phyloP scores from a whole-genome alignment of 2,888 invertebrate genomes.

The Heliconius hortense region DNA sequence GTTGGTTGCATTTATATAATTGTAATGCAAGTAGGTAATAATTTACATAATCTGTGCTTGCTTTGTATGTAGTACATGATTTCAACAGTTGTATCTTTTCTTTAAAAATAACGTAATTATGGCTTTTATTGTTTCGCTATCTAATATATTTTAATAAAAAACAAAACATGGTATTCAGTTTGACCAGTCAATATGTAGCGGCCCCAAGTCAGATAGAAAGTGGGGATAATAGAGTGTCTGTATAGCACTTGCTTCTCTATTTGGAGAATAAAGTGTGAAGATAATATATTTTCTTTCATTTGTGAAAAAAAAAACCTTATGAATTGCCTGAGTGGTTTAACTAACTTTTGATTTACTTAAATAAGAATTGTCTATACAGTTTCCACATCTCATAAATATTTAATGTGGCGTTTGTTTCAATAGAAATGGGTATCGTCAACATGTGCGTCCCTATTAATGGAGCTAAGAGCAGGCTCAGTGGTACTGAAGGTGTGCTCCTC shows the following conservation, averaged over 20 bases:
- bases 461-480: conserved; percentile 90
- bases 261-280: neutral
- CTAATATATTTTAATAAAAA: neutral
- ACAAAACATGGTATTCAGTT: too few species aligned
- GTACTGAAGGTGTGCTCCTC: conserved; percentile 91
- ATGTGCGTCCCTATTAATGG: conserved; percentile 89
- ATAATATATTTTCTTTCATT: neutral
- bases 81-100: too few species aligned
- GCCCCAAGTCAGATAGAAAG: neutral
- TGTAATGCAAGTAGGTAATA: too few species aligned
- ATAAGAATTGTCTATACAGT: neutral
- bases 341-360: neutral
- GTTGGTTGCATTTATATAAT: conserved; percentile 47
- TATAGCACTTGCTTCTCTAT: neutral
- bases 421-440: conserved; percentile 90
- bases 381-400: neutral
- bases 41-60: too few species aligned
- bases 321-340: neutral
- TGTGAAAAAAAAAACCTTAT: neutral
- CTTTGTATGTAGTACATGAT: too few species aligned
- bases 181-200: neutral
- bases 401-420: conserved; percentile 36
- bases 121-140: neutral
- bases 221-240: neutral
- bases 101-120: too few species aligned